Conservation (phyloP, 2,888 invertebrate genomes). For the Rhopalosiphum nymphaeae region DNA sequence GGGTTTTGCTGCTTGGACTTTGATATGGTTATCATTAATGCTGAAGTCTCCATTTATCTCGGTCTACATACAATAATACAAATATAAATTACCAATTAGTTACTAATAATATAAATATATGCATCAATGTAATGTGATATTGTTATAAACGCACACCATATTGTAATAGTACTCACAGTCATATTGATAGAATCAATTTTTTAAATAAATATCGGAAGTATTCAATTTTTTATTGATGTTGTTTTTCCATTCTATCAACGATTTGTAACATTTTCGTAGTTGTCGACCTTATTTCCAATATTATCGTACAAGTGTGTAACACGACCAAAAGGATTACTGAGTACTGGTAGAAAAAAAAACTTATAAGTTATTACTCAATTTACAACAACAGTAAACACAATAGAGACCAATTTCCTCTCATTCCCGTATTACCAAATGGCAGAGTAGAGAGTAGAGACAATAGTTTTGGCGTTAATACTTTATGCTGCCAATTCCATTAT, state of each 20-base stretch:
- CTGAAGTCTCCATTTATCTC: conserved; percentile 32
- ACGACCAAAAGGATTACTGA: not conserved
- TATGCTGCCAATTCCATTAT: not conserved
- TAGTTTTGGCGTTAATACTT: not conserved
- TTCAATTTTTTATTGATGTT: not conserved
- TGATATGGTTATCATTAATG: conserved; percentile 14
- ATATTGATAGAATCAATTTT: conserved; percentile 20
- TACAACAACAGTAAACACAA: conserved; percentile 8
- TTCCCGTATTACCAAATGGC: not conserved
- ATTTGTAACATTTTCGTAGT: not conserved
- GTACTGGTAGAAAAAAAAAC: not conserved
- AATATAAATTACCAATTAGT: conserved; percentile 16
- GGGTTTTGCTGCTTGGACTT: conserved; percentile 43
- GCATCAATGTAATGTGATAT: not conserved
- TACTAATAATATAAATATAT: not conserved
- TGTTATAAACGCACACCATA: not conserved
- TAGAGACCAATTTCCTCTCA: not conserved
- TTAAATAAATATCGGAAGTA: not conserved
- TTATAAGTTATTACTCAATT: not conserved
- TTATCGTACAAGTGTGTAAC: not conserved
- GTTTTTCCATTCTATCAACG: not conserved
- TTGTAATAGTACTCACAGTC: conserved; percentile 41
- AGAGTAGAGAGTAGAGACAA: not conserved
- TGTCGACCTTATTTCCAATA: not conserved
- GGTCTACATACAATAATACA: not conserved